Evolutionary conservation across 2,888 invertebrate species (phyloP).

Genomic region (Tenodera sinensis): DNA sequence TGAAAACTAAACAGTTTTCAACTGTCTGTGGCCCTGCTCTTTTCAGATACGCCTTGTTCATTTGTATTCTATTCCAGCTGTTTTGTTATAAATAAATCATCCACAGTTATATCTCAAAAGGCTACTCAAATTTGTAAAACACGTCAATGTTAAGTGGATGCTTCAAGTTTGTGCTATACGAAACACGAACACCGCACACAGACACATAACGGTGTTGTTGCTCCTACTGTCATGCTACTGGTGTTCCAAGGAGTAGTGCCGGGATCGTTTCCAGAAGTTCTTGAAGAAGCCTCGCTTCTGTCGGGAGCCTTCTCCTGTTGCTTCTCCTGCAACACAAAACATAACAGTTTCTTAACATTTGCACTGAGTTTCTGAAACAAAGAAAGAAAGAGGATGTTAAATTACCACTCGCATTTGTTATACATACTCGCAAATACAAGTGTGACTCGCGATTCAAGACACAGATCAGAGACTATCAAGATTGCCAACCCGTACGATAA

Average conservation of each 20-base stretch:
- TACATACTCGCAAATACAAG: no score
- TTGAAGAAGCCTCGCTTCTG: slow-evolving; percentile 88
- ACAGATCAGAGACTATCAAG: no score
- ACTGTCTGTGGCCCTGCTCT: background rate
- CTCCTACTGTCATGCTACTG: slow-evolving; percentile 53
- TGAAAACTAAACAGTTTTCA: no score
- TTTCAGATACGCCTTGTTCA: background rate
- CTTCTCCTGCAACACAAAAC: slow-evolving; percentile 13
- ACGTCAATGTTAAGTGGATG: background rate
- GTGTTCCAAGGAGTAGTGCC: slow-evolving; percentile 82
- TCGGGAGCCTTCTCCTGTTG: slow-evolving; percentile 43
- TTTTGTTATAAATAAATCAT: background rate
- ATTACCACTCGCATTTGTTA: no score
- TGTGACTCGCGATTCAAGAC: no score
- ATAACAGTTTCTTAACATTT: background rate
- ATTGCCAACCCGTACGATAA: no score
- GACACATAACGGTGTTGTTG: slow-evolving; percentile 31
- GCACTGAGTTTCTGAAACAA: no score
- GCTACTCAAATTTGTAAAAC: background rate
- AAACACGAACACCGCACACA: background rate
- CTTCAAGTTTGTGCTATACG: background rate
- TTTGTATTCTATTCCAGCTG: background rate
- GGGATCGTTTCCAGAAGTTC: slow-evolving; percentile 83
- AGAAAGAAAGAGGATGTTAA: no score
- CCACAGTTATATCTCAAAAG: background rate